A percentile compares a stretch with the other conserved stretches of the same genome.
These are phyloP conservation scores for Sphaeridia pumilis DNA, from an alignment of 2,888 invertebrate genomes.

Conservation along the genomic window DNA sequence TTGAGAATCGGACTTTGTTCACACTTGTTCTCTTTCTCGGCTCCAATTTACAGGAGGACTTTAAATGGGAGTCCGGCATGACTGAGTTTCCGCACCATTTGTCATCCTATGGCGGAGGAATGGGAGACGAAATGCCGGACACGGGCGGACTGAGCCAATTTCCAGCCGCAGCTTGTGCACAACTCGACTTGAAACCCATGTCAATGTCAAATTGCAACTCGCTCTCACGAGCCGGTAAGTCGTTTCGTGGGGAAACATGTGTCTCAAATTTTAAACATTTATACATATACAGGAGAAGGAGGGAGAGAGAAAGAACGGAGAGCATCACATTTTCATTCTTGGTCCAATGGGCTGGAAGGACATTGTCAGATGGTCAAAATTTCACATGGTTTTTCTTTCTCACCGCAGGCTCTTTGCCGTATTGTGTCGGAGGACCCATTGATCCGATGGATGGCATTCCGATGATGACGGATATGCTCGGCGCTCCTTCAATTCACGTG, in stretches of 20 bases:
- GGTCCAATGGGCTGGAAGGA: no score
- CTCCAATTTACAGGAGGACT: slow-evolving; percentile 26
- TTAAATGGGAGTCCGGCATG: slow-evolving; percentile 32
- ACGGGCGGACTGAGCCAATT: slow-evolving; percentile 32
- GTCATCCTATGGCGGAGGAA: slow-evolving; percentile 18
- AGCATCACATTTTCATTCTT: no score
- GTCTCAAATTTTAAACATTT: no score
- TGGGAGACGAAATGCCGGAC: slow-evolving; percentile 23
- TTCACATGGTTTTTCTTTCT: background rate
- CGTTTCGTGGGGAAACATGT: slow-evolving; percentile 10
- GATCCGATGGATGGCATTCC: slow-evolving; percentile 14
- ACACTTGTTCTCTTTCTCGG: background rate
- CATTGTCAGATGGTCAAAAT: background rate
- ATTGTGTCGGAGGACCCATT: slow-evolving; percentile 26
- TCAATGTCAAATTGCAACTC: slow-evolving; percentile 26
- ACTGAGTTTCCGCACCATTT: slow-evolving; percentile 29
- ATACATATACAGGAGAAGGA: no score
- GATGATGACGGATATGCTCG: background rate
- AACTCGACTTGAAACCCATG: slow-evolving; percentile 17
- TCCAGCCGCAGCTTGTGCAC: slow-evolving; percentile 22
- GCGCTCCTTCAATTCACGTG: slow-evolving; percentile 25
- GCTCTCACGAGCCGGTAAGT: slow-evolving; percentile 27
- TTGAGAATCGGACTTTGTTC: background rate
- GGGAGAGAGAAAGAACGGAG: no score
- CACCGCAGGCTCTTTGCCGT: slow-evolving; percentile 23